Evolutionary conservation across 2,113 vertebrate genomes (phyloP).

Genomic region (Chinchilla lanigera): DNA sequence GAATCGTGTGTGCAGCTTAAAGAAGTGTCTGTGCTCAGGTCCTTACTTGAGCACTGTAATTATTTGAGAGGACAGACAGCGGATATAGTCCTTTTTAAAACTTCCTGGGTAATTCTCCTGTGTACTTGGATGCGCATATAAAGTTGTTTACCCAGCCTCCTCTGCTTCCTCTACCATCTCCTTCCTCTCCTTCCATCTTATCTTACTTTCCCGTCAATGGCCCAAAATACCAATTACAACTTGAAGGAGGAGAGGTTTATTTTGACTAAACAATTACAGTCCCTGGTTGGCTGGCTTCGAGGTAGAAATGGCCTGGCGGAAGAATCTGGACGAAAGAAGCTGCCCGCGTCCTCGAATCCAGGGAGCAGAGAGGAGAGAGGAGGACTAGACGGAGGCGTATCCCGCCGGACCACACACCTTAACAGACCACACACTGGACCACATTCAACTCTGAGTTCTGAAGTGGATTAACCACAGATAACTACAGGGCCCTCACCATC

Average conservation of each 20-base stretch:
- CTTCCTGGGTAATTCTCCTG: background rate
- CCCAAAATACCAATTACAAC: background rate
- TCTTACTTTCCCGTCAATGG: background rate
- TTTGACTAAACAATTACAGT: background rate
- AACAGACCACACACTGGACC: background rate
- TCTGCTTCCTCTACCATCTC: background rate
- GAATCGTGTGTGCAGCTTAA: background rate
- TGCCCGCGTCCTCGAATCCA: background rate
- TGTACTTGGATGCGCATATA: background rate
- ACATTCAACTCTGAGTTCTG: background rate
- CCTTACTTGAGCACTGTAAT: background rate
- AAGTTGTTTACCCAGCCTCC: background rate
- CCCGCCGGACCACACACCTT: background rate
- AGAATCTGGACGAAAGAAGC: background rate
- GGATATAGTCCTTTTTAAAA: background rate
- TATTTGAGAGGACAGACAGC: background rate
- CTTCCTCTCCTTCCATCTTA: background rate
- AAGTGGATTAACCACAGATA: background rate
- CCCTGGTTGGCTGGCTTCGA: background rate
- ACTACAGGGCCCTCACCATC: background rate
- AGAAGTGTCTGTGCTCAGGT: background rate
- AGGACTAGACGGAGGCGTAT: rapidly evolving
- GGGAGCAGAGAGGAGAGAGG: background rate
- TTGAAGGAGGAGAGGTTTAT: background rate
- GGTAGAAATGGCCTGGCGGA: background rate